These are phyloP conservation scores for Magallana gigas DNA, from an alignment of 1,140 invertebrate species.

Conservation along the genomic window DNA sequence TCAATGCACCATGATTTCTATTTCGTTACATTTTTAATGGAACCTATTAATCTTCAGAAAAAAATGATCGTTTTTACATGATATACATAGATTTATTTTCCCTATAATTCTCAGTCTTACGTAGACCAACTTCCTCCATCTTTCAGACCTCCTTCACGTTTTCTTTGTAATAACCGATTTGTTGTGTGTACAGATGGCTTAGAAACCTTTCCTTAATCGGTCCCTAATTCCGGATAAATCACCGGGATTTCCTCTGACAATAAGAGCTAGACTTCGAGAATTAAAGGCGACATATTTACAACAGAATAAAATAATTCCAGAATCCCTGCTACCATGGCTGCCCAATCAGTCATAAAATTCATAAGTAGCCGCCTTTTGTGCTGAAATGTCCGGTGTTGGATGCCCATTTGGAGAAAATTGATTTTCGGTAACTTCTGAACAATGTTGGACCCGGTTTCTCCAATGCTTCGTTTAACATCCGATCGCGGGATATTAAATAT, in stretches of 20 bases:
- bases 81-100: no score
- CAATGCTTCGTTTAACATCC: neutral
- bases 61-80: no score
- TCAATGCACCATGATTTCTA: no score
- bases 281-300: constrained; percentile 21
- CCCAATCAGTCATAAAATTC: constrained; percentile 33
- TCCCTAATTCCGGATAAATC: constrained; percentile 37
- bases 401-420: constrained; percentile 22
- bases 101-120: no score
- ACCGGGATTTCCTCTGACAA: constrained; percentile 27
- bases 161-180: neutral
- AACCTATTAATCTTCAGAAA: no score
- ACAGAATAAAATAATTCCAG: constrained; percentile 22
- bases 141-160: neutral
- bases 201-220: neutral
- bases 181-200: constrained; percentile 41
- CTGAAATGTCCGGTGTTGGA: neutral
- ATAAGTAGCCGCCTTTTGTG: constrained; percentile 28
- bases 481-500: constrained; percentile 15
- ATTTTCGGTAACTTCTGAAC: constrained; percentile 31
- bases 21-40: no score
- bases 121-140: no score
- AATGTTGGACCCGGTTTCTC: neutral
- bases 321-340: neutral
- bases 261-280: neutral